Conservation (phyloP, 2,797 vertebrate species). For the Aldrovandia affinis region DNA sequence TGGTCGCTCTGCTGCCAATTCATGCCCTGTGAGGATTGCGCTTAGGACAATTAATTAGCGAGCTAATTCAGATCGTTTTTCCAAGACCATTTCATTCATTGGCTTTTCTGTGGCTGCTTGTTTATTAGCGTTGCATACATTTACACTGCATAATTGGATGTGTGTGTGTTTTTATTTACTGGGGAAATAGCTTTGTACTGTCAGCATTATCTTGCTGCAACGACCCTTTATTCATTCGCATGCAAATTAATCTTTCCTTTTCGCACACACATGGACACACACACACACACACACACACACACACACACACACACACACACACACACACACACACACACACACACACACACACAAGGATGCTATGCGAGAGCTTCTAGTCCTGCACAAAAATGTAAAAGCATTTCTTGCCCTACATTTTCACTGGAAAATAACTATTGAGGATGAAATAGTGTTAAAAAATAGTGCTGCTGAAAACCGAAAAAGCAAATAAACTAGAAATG, state of each 20-base stretch:
- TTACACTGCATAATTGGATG: slow-evolving; percentile 10
- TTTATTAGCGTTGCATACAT: background rate
- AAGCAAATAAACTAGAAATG: background rate
- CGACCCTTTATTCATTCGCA: background rate
- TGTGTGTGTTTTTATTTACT: background rate
- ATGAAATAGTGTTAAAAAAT: background rate
- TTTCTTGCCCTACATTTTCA: background rate
- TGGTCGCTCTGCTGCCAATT: background rate
- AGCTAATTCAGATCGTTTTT: slow-evolving; percentile 46
- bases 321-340: background rate
- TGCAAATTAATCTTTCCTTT: slow-evolving; percentile 16
- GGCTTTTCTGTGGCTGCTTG: slow-evolving; percentile 36
- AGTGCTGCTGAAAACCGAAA: background rate
- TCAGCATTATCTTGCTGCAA: background rate
- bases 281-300: background rate
- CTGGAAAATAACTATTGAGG: background rate
- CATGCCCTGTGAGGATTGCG: slow-evolving; percentile 21
- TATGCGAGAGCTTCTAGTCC: background rate
- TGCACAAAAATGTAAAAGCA: background rate
- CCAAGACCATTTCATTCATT: slow-evolving; percentile 40
- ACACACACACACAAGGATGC: background rate
- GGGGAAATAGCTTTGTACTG: slow-evolving; percentile 1
- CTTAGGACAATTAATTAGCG: slow-evolving; percentile 51
- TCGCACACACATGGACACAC: background rate
- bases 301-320: background rate